Evolutionary conservation across 2,797 vertebrate species (phyloP).

Genomic region (Balearica regulorum): DNA sequence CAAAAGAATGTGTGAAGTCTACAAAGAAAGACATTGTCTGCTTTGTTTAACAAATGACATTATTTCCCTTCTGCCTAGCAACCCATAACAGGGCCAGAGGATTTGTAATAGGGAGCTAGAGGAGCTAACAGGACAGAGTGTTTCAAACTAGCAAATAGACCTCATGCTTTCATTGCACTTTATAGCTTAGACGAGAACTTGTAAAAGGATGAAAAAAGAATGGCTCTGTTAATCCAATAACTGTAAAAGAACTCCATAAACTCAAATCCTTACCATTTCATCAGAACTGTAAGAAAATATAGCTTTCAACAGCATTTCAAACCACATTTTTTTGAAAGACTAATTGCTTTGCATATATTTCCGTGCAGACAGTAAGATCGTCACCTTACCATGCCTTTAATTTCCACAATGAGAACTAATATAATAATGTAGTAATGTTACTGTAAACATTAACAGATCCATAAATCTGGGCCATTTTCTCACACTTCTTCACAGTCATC

Average conservation of each 20-base stretch:
- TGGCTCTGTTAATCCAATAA: background rate
- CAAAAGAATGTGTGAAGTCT: background rate
- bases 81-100: background rate
- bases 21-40: slow-evolving; percentile 17
- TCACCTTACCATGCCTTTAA: background rate
- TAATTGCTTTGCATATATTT: background rate
- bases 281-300: background rate
- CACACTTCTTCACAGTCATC: background rate
- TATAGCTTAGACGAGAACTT: slow-evolving; percentile 27
- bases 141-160: background rate
- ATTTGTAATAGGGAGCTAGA: background rate
- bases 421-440: background rate
- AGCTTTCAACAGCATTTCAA: background rate
- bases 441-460: background rate
- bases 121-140: background rate
- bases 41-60: slow-evolving; percentile 39
- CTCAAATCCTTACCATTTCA: background rate
- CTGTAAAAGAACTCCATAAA: background rate
- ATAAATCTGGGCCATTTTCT: background rate
- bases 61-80: slow-evolving; percentile 51
- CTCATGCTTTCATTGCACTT: slow-evolving; percentile 12
- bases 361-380: background rate
- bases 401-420: background rate
- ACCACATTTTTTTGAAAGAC: background rate
- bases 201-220: background rate